These are phyloP conservation scores for Synanthedon andrenaeformis DNA, from an alignment of 2,888 invertebrate species.

Conservation along the genomic window DNA sequence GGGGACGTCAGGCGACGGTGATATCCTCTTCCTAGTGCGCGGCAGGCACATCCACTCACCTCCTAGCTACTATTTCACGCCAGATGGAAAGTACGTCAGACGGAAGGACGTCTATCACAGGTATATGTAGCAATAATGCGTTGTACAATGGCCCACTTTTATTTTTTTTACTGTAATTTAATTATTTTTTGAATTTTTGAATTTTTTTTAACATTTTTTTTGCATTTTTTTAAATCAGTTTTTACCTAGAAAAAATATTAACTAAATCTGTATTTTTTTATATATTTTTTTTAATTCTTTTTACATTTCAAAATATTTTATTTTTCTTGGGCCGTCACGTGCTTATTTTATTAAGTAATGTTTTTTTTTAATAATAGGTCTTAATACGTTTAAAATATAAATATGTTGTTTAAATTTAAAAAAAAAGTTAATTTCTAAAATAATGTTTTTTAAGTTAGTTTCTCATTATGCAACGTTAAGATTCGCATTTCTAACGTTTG, in stretches of 20 bases:
- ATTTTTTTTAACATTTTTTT: background rate
- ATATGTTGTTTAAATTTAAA: background rate
- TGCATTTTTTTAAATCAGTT: background rate
- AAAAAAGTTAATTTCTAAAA: background rate
- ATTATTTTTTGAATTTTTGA: background rate
- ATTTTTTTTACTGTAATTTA: conserved; percentile 2
- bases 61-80: conserved; percentile 59
- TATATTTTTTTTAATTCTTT: conserved; percentile 1
- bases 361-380: background rate
- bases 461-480: background rate
- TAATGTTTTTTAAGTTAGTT: background rate
- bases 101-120: conserved; percentile 60
- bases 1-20: conserved; percentile 34
- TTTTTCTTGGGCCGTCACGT: too few relatives aligned
- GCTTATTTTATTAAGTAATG: background rate
- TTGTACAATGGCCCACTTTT: background rate
- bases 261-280: conserved; percentile 1
- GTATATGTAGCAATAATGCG: conserved; percentile 42
- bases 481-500: background rate
- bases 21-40: conserved; percentile 55
- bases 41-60: conserved; percentile 60
- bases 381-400: background rate
- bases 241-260: background rate
- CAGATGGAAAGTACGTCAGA: conserved; percentile 60
- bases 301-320: background rate